Evolutionary conservation across 2,113 vertebrate genomes (phyloP).

Genomic region (Diphyllodes magnificus): DNA sequence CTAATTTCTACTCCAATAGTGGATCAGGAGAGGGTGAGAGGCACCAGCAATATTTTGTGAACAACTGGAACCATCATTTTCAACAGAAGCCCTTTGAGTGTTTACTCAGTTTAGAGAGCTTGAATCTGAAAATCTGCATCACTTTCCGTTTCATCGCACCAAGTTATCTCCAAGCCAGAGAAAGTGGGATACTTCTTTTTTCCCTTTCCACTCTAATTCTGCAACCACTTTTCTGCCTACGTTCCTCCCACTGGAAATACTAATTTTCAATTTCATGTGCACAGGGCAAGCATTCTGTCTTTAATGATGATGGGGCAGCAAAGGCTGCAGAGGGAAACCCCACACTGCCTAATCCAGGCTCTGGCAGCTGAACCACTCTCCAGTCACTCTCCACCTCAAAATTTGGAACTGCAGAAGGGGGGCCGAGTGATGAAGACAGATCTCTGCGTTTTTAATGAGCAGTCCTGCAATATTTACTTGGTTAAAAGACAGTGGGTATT

Average conservation of each 20-base stretch:
- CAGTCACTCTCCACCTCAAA: neutral
- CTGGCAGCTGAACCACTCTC: neutral
- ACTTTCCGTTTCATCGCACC: neutral
- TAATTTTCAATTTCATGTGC: neutral
- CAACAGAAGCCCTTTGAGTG: neutral
- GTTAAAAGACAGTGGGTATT: conserved; percentile 9
- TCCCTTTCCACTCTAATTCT: neutral
- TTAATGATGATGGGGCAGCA: neutral
- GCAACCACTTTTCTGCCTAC: neutral
- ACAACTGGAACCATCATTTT: neutral
- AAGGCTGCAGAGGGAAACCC: neutral
- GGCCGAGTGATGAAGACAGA: neutral
- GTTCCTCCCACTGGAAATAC: neutral
- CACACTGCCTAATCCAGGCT: neutral
- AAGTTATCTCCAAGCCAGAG: neutral
- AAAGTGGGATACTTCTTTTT: neutral
- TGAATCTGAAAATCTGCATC: neutral
- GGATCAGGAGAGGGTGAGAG: neutral
- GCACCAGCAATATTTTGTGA: neutral
- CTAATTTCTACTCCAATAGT: neutral
- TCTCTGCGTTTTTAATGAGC: neutral
- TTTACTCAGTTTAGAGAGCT: neutral
- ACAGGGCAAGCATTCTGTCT: neutral
- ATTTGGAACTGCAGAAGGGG: neutral
- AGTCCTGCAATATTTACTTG: conserved; percentile 20